Evolutionary conservation across 2,797 vertebrate species (phyloP), one percentile per base, ranked within the genome.

Genomic region (Coccyzus lansbergi): DNA sequence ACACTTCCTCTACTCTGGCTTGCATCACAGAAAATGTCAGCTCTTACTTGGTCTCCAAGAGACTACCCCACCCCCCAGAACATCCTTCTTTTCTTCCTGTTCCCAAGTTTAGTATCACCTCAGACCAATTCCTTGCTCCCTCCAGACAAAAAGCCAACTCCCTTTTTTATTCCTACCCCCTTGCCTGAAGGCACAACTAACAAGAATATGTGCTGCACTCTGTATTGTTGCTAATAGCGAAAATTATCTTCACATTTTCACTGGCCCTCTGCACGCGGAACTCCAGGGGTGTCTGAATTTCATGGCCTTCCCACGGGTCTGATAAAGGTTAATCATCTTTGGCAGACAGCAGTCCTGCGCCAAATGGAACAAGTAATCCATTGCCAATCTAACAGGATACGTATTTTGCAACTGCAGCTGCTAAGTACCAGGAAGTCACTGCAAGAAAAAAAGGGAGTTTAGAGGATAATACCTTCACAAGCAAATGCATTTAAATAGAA

Each of bases 301-400:
- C 84, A 76, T 63, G 18, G 70, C 70, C 88, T 46, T 84, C 67
- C 69, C 85, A 87, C 81, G 68, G 77, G 87, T 90, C 89, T 77
- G 82, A 67, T 31, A 79, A 86, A 82, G 64, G 92, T 84, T 55
- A 22, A 59, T 95, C 89, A 94, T 94, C 96, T 75, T 79, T 94
- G 82, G 56, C 96, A 96, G 94, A 87, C 51, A 83, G 85, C 80
- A 71, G 3, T 80, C 88, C 58, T 85, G 56, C 8, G 91, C 86
- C 89, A 64, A 85, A 70, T 34, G 48, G 80, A 96, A 90, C 70
- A 60, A 90, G 60, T 74, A 94, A 94, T 95, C 96, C 97, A 75
- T 19, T 91, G 71, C 91, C 83, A 85, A 71, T 56, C 78, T 91
- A 82, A 56, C 18, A 83, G 82, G 87, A 84, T 12, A 48, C 42